Evolutionary conservation across 2,888 invertebrate genomes (phyloP).

Genomic region (Clistopyga incitator): DNA sequence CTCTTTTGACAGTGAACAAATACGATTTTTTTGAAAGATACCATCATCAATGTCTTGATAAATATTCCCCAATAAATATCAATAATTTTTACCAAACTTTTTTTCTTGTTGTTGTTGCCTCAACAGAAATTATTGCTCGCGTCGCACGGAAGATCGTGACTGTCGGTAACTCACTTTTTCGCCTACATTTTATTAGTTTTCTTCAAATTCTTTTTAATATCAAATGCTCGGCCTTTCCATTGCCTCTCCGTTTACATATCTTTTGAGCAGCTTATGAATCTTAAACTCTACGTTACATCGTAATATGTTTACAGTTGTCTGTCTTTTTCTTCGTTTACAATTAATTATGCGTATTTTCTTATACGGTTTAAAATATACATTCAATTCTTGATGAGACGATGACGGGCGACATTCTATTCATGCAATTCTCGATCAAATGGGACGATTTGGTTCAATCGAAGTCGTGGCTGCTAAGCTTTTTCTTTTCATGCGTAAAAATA

Average conservation of each 20-base stretch:
- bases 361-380: conserved; percentile 49
- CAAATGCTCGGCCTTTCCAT: conserved; percentile 17
- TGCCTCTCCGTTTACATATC: conserved; percentile 19
- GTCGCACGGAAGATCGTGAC: conserved; percentile 23
- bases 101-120: no score
- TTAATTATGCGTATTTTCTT: conserved; percentile 47
- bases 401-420: conserved; percentile 7
- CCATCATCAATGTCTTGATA: background rate
- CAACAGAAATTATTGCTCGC: background rate
- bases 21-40: background rate
- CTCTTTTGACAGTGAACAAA: background rate
- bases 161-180: conserved; percentile 4
- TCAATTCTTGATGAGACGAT: conserved; percentile 8
- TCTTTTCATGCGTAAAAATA: conserved; percentile 32
- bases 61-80: background rate
- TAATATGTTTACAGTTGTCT: conserved; percentile 45
- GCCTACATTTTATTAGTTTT: background rate
- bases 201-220: conserved; percentile 14
- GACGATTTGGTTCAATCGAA: background rate
- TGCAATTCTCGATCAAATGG: conserved; percentile 12
- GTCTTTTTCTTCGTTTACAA: conserved; percentile 11
- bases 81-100: background rate
- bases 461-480: background rate
- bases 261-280: conserved; percentile 59
- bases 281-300: conserved; percentile 48